Base-by-base conservation (phyloP, 2,113 vertebrate species). In the Spizaetus ornatus region DNA sequence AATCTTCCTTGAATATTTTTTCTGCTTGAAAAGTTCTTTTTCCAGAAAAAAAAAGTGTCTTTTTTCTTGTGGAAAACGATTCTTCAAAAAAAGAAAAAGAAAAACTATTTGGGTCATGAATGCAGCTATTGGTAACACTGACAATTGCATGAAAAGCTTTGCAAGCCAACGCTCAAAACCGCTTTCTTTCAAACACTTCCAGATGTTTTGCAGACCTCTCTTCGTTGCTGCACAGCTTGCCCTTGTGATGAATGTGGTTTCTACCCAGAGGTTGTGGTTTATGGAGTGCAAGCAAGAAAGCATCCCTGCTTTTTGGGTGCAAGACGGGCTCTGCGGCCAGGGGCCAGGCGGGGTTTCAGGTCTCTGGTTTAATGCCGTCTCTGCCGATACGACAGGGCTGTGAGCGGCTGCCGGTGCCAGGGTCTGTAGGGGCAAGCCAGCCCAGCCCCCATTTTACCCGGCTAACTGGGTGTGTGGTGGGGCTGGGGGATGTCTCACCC, bases 201-300 rank as follows among this genome's bases (percentile, higher is more conserved):
- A 85, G 61, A 79, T 87, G 58, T 93, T 93, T 56, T 61, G 48
- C 81, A 91, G 84, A 79, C 16, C 23, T 69, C 38, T 55, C 34
- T 58, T 66, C 2, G 1, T 47, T 0, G 0, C 55, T 10, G 11
- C 3, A 1, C 4, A 2, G 34, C 61, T 73, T 88, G 43, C 17
- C 18, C 34, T 48, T 74, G 53, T 26, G 20, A 43, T 36, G 20
- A 83, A 55, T 42, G 58, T 72, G 80, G 43, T 89, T 74, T 91
- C 40, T 36, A 16, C 42, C 45, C 22, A 1, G 6, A 45, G 59
- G 32, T 21, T 88, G 27, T 38, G 36, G 36, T 81, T 86, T 91
- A 12, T 27, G n/a, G 40, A 73, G 42, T 22, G 27, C 1, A 4
- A 76, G 48, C 74, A 58, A 48, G 45, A 80, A 80, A 34, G 34